Evolutionary conservation across 2,113 vertebrate genomes (phyloP).

Genomic region (Ctenomys sociabilis): DNA sequence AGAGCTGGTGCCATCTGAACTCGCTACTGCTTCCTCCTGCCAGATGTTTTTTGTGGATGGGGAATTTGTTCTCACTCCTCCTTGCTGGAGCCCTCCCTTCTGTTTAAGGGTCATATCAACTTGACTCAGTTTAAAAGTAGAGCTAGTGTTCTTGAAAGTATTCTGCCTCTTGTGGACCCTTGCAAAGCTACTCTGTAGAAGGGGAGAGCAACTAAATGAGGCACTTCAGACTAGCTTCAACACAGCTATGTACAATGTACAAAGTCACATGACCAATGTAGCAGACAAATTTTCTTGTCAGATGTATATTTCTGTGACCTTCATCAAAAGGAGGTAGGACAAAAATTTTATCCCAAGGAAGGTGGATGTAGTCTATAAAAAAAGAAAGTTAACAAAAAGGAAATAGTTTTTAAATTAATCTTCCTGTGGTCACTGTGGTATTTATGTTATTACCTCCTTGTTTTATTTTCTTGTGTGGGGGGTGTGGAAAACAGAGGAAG

Average conservation of each 20-base stretch:
- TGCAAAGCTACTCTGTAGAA: background rate
- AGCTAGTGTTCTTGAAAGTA: constrained; percentile 7
- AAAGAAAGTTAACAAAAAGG: background rate
- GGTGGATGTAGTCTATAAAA: background rate
- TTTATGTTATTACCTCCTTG: background rate
- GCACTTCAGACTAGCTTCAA: no score
- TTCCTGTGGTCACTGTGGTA: background rate
- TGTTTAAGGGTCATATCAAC: background rate
- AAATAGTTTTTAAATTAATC: background rate
- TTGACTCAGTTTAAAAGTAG: constrained; percentile 3
- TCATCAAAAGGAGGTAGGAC: background rate
- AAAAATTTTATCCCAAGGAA: background rate
- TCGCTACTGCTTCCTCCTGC: background rate
- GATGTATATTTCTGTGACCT: background rate
- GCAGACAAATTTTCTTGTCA: background rate
- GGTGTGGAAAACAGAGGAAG: background rate
- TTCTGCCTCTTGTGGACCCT: background rate
- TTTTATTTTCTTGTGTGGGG: no score
- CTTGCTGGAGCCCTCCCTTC: background rate
- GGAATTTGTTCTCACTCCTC: background rate
- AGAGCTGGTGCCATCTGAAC: constrained; percentile 37
- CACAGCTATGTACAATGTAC: background rate
- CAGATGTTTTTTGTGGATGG: constrained; percentile 24
- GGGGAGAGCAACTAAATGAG: background rate
- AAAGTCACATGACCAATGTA: background rate